A percentile compares a stretch with the other conserved stretches of the same genome.
Evolutionary conservation across 2,797 vertebrate species (phyloP).

Genomic region (Oryzias dopingdopingensis): DNA sequence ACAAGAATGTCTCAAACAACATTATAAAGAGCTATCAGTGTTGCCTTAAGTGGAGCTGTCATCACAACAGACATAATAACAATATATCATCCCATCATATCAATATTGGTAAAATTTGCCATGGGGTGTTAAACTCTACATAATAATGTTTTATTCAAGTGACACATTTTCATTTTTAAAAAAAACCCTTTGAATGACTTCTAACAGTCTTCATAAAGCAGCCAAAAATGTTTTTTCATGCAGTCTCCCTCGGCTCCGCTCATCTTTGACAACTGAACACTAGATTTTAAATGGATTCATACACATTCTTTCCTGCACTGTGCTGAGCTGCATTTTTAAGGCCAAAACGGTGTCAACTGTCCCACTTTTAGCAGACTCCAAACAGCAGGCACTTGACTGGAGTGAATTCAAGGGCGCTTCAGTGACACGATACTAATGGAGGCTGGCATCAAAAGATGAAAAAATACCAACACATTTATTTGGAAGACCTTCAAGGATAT

Average conservation of each 20-base stretch:
- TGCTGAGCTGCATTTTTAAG: constrained; percentile 22
- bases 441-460: constrained; percentile 57
- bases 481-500: constrained; percentile 58
- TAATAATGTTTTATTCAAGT: constrained; percentile 12
- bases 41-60: constrained; percentile 22
- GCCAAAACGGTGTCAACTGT: constrained; percentile 34
- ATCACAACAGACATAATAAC: constrained; percentile 27
- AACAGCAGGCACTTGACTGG: constrained; percentile 32
- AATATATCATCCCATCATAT: constrained; percentile 20
- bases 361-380: constrained; percentile 12
- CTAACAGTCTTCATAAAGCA: constrained; percentile 7
- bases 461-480: constrained; percentile 66
- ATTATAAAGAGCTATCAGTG: constrained; percentile 44
- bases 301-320: constrained; percentile 27
- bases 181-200: constrained; percentile 5
- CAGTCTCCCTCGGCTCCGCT: constrained; percentile 14
- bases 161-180: constrained; percentile 1
- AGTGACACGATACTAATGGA: constrained; percentile 63
- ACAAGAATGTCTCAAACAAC: constrained; percentile 37
- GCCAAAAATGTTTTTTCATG: constrained; percentile 3
- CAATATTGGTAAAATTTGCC: constrained; percentile 19
- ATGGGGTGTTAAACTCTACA: constrained; percentile 5
- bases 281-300: constrained; percentile 29
- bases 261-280: constrained; percentile 30
- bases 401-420: constrained; percentile 60